A percentile compares a stretch with the other conserved stretches of the same genome.
Evolutionary conservation across 2,113 vertebrate species (phyloP).

Genomic region (Chitala chitala): DNA sequence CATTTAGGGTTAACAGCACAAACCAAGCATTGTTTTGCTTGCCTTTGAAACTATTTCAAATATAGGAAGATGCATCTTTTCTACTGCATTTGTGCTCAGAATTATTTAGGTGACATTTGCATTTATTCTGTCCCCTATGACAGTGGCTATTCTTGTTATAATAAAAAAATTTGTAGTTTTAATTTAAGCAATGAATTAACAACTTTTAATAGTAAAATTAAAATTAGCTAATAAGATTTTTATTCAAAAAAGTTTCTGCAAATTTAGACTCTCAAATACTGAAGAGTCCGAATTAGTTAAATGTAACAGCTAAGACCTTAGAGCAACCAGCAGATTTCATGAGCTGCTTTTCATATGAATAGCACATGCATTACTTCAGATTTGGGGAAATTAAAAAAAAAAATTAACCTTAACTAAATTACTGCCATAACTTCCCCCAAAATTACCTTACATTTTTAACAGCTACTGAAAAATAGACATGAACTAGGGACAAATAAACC

Average conservation of each 20-base stretch:
- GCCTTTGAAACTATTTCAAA: background rate
- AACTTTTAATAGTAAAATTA: background rate
- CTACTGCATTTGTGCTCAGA: no score
- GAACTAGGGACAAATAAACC: background rate
- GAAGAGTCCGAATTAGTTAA: no score
- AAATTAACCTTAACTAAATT: no score
- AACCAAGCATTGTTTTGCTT: background rate
- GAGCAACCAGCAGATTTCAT: conserved; percentile 22
- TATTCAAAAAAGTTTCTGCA: no score
- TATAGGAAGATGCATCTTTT: background rate
- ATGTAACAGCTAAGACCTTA: conserved; percentile 23
- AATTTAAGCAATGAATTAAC: background rate
- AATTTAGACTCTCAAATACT: no score
- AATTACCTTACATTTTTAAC: background rate
- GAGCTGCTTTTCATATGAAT: background rate
- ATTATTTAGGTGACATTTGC: no score
- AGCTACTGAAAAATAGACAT: background rate
- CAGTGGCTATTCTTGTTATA: no score
- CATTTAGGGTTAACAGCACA: background rate
- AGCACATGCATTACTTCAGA: conserved; percentile 13
- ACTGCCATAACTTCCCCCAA: no score
- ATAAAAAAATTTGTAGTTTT: no score
- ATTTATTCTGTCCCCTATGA: no score
- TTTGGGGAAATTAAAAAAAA: background rate
- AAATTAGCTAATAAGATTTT: no score